These are phyloP conservation scores for Meiosimyza decipiens DNA, from an alignment of 2,888 invertebrate species.

Conservation along the genomic window DNA sequence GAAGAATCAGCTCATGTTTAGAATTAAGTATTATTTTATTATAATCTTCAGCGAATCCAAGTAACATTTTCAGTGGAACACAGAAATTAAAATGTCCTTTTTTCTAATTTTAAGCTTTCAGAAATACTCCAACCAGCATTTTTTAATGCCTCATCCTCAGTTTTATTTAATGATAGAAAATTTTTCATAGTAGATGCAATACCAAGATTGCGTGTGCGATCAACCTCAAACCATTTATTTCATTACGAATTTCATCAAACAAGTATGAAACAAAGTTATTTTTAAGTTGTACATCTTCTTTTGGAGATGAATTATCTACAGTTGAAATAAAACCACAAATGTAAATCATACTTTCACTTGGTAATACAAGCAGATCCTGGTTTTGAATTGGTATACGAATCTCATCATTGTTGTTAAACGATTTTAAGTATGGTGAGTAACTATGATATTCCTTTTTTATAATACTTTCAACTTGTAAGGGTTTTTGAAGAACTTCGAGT, in stretches of 20 bases:
- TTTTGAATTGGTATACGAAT: slow-evolving; percentile 46
- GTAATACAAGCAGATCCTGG: slow-evolving; percentile 30
- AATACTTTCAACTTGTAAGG: slow-evolving; percentile 46
- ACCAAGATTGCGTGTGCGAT: slow-evolving; percentile 46
- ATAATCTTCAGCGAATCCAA: slow-evolving; percentile 26
- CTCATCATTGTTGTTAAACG: slow-evolving; percentile 50
- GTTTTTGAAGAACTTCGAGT: too few relatives aligned
- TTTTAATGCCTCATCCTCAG: slow-evolving; percentile 37
- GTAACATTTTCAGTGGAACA: background rate
- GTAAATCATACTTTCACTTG: too few relatives aligned
- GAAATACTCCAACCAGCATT: slow-evolving; percentile 42
- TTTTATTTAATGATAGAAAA: slow-evolving; percentile 53
- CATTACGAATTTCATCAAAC: too few relatives aligned
- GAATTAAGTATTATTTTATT: background rate
- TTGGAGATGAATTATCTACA: too few relatives aligned
- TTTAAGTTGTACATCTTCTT: too few relatives aligned
- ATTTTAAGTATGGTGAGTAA: slow-evolving; percentile 50
- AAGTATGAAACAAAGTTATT: too few relatives aligned
- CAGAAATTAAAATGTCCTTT: slow-evolving; percentile 18
- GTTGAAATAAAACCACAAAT: too few relatives aligned
- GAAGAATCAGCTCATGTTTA: slow-evolving; percentile 25
- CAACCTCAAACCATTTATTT: slow-evolving; percentile 44
- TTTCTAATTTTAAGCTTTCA: background rate
- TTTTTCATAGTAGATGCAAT: slow-evolving; percentile 56
- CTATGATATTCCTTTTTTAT: slow-evolving; percentile 49